Percentiles rank a stretch among this genome's conserved stretches.
Conservation (phyloP, 2,113 vertebrate genomes). For the Leucopsar rothschildi region DNA sequence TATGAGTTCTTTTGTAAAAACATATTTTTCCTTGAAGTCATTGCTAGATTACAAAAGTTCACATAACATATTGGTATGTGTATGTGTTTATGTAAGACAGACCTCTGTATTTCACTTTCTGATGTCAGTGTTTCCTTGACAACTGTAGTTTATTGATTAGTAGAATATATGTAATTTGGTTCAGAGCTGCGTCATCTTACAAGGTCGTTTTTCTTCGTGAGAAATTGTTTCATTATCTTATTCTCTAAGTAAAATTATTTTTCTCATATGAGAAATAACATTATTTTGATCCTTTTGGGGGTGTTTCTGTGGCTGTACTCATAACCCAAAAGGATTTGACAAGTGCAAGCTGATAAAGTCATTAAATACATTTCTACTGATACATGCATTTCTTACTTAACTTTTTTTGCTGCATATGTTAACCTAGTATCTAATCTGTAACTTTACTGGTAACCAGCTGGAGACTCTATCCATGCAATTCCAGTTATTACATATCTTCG, state of each 20-base stretch:
- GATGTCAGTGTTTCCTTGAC: conserved; percentile 54
- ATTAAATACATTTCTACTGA: neutral
- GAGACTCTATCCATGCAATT: neutral
- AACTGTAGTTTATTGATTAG: conserved; percentile 63
- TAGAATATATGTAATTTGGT: conserved; percentile 37
- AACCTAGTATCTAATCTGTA: neutral
- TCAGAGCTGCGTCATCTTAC: neutral
- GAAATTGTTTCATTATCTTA: neutral
- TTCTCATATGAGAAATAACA: neutral
- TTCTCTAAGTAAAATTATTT: neutral
- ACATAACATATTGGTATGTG: conserved; percentile 55
- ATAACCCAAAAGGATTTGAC: neutral
- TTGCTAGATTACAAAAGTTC: conserved; percentile 56
- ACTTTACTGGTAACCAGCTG: neutral
- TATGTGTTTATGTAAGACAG: conserved; percentile 66
- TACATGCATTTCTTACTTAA: neutral
- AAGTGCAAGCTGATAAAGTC: neutral
- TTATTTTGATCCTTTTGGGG: conserved; percentile 3
- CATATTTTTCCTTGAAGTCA: conserved; percentile 69
- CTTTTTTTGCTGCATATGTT: neutral
- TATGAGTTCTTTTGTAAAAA: conserved; percentile 65
- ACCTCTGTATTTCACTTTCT: conserved; percentile 49
- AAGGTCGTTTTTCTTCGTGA: conserved; percentile 32
- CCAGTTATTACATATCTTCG: neutral
- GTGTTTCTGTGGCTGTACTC: neutral